Conservation (phyloP, 1,140 invertebrate species). For the Cherax quadricarinatus region DNA sequence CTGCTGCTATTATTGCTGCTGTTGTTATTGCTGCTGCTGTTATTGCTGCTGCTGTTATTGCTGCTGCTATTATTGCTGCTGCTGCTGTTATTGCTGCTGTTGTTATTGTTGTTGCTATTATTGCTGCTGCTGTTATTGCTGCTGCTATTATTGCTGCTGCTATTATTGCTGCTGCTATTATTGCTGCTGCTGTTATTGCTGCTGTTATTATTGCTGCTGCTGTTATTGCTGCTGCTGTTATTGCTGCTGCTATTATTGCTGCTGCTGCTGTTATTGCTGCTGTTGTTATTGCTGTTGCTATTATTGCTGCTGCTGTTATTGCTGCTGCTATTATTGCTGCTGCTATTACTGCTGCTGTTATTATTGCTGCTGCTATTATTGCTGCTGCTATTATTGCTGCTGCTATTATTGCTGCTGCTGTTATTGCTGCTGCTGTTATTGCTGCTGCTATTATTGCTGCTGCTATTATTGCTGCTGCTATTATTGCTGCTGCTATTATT, state of each 20-base stretch:
- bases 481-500: neutral
- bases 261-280: neutral
- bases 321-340: too few relatives aligned
- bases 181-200: too few relatives aligned
- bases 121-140: neutral
- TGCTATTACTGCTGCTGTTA: too few relatives aligned
- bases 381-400: too few relatives aligned
- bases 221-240: neutral
- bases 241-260: neutral
- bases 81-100: neutral
- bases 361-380: too few relatives aligned
- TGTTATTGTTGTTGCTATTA: neutral
- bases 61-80: neutral
- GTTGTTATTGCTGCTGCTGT: neutral
- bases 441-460: neutral
- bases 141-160: too few relatives aligned
- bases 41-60: neutral
- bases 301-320: neutral
- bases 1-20: too few relatives aligned
- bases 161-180: too few relatives aligned
- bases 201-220: too few relatives aligned
- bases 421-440: neutral
- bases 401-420: neutral
- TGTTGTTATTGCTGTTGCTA: neutral
- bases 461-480: neutral